phyloP scores from a whole-genome alignment of 2,113 vertebrate genomes.

The Otolemur garnettii region DNA sequence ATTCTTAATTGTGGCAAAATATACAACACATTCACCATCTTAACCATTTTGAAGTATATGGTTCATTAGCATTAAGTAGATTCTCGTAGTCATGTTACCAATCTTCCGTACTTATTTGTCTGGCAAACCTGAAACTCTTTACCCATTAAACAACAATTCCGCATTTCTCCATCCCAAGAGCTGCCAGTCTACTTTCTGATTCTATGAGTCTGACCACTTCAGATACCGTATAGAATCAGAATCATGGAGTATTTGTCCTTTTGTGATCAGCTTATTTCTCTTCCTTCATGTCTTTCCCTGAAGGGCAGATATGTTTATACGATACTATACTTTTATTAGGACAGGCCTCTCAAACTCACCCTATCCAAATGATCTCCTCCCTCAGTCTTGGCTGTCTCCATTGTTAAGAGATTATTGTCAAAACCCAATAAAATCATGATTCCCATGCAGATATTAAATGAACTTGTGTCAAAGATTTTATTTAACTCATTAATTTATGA shows the following conservation, averaged over 20 bases:
- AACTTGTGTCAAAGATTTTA: background rate
- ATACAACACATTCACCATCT: background rate
- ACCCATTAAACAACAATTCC: background rate
- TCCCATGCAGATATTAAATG: background rate
- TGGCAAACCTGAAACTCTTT: background rate
- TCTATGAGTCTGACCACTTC: background rate
- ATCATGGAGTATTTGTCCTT: background rate
- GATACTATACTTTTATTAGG: background rate
- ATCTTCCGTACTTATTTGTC: background rate
- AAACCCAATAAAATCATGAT: background rate
- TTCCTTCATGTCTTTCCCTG: background rate
- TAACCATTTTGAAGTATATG: background rate
- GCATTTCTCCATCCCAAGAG: background rate
- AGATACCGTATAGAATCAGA: background rate
- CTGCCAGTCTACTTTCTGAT: background rate
- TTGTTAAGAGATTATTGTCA: background rate
- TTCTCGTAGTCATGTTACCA: background rate
- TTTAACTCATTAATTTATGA: background rate
- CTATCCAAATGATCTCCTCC: background rate
- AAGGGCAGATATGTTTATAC: background rate
- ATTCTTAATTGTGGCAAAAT: conserved; percentile 17
- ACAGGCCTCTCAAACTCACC: background rate
- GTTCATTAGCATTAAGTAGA: background rate
- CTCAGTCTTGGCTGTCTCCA: background rate
- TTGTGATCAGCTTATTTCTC: background rate